Percentiles rank a stretch among this genome's conserved stretches.
Evolutionary conservation across 2,113 vertebrate species (phyloP).

Genomic region (Platichthys flesus): DNA sequence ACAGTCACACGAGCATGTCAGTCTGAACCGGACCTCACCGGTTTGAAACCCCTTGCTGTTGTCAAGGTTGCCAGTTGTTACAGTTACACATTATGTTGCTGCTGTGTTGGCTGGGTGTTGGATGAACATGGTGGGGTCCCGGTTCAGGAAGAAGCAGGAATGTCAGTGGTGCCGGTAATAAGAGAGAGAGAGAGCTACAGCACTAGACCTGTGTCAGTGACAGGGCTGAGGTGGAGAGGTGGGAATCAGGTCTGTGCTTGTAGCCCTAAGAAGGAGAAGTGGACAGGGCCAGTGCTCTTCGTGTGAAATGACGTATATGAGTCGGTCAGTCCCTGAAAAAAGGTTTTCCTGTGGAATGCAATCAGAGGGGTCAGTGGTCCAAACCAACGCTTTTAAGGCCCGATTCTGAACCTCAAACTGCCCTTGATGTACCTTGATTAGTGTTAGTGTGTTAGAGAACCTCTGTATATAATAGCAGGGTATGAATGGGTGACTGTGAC

Average conservation of each 20-base stretch:
- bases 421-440: no score
- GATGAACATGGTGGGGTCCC: constrained; percentile 69
- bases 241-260: constrained; percentile 66
- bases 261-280: constrained; percentile 17
- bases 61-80: constrained; percentile 72
- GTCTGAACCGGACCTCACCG: constrained; percentile 22
- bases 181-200: constrained; percentile 63
- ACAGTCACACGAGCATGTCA: constrained; percentile 30
- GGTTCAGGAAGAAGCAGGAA: constrained; percentile 75
- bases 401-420: no score
- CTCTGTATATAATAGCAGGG: background rate
- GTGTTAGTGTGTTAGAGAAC: background rate
- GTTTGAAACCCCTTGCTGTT: constrained; percentile 61
- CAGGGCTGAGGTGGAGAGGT: constrained; percentile 28
- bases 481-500: background rate
- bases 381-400: no score
- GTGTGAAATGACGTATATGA: constrained; percentile 6
- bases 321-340: background rate
- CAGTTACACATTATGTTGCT: constrained; percentile 72
- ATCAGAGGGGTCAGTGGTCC: no score
- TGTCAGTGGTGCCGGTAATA: constrained; percentile 74
- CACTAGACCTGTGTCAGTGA: constrained; percentile 45
- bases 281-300: background rate
- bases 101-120: constrained; percentile 70
- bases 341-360: no score